phyloP scores from a whole-genome alignment of 2,113 vertebrate species.

The Gambusia affinis region DNA sequence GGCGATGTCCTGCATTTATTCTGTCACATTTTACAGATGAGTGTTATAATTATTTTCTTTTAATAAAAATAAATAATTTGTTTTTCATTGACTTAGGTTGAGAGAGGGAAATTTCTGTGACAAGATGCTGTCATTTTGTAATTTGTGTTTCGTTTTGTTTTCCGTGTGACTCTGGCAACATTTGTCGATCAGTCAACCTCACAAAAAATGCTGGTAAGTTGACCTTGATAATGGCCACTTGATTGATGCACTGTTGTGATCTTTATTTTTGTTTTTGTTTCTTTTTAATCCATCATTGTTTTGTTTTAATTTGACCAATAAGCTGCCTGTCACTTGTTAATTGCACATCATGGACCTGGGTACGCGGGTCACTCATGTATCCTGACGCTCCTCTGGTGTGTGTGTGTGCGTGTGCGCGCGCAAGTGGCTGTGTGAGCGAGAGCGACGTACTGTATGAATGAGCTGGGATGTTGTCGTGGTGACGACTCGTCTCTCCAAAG shows the following conservation, averaged over 20 bases:
- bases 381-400: conserved; percentile 60
- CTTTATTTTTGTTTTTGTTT: conserved; percentile 37
- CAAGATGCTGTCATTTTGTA: conserved; percentile 78
- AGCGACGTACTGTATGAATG: conserved; percentile 32
- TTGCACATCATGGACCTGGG: conserved; percentile 77
- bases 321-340: conserved; percentile 78
- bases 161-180: conserved; percentile 84
- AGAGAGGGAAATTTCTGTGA: conserved; percentile 63
- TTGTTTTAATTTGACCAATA: conserved; percentile 71
- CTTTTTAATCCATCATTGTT: conserved; percentile 60
- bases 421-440: conserved; percentile 2
- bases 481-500: conserved; percentile 46
- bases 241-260: conserved; percentile 81
- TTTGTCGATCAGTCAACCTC: conserved; percentile 86
- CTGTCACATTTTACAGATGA: conserved; percentile 17
- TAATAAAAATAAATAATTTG: conserved; percentile 5
- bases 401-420: conserved; percentile 22
- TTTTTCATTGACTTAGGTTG: conserved; percentile 42
- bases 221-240: conserved; percentile 78
- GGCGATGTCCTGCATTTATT: conserved; percentile 28
- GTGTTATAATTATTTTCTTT: neutral
- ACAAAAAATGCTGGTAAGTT: conserved; percentile 88
- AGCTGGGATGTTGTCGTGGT: conserved; percentile 56
- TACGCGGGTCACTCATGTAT: conserved; percentile 74
- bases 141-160: conserved; percentile 83